Percentiles rank a stretch among this genome's conserved stretches.
phyloP scores from a whole-genome alignment of 2,888 invertebrate species.

The Pyrrhia umbra region DNA sequence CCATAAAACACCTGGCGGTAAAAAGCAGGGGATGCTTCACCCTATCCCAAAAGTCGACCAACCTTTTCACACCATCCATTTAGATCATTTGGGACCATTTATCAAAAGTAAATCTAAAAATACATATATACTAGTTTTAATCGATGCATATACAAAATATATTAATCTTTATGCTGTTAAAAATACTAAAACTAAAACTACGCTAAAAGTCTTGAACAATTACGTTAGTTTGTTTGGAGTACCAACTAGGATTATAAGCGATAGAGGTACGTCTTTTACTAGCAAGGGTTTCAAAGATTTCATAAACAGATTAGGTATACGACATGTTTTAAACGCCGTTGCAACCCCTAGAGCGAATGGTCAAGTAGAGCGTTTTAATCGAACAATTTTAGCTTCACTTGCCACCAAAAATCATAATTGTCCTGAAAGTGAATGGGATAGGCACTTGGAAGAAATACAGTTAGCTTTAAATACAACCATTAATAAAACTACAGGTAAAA shows the following conservation, averaged over 20 bases:
- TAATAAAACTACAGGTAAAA: slow-evolving; percentile 1
- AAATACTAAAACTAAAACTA: neutral
- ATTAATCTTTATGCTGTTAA: neutral
- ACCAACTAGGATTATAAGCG: neutral
- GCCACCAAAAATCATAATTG: neutral
- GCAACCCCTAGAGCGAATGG: too few relatives aligned
- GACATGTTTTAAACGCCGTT: too few relatives aligned
- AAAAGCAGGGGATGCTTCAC: slow-evolving; percentile 2
- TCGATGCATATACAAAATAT: slow-evolving; percentile 1
- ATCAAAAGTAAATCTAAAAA: neutral
- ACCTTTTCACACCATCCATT: slow-evolving; percentile 1
- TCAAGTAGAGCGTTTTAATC: too few relatives aligned
- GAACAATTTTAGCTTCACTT: too few relatives aligned
- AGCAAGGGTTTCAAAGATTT: neutral
- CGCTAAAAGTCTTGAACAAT: neutral
- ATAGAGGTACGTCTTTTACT: neutral
- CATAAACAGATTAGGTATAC: too few relatives aligned
- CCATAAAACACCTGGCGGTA: neutral
- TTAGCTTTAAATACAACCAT: slow-evolving; percentile 5
- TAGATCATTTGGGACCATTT: neutral
- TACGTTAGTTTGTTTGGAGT: neutral
- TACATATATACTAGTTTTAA: neutral
- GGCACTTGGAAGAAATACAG: neutral
- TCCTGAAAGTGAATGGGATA: slow-evolving; percentile 3
- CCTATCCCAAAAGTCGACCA: slow-evolving; percentile 1